These are phyloP conservation scores for Coregonus sp. DNA, from an alignment of 2,797 vertebrate species.

Conservation along the genomic window DNA sequence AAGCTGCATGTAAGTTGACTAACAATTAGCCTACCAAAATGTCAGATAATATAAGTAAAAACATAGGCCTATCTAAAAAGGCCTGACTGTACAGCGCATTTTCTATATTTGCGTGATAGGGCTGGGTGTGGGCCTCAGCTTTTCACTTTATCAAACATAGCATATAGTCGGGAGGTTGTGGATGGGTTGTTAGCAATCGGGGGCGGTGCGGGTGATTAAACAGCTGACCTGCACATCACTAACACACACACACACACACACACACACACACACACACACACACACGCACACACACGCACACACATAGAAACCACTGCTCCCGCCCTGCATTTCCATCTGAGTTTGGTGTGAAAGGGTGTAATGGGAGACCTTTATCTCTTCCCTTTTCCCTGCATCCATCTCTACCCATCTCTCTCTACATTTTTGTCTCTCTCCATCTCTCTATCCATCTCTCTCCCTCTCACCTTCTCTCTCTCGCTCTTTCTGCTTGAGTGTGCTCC, in stretches of 20 bases:
- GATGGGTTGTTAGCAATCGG: too few species aligned
- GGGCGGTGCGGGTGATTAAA: too few species aligned
- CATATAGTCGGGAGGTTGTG: too few species aligned
- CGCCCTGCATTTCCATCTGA: background rate
- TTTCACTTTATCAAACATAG: too few species aligned
- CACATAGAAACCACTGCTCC: background rate
- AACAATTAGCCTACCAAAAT: too few species aligned
- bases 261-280: background rate
- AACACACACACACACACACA: background rate
- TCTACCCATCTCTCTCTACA: background rate
- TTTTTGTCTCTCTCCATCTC: background rate
- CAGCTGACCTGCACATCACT: too few species aligned
- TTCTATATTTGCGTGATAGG: too few species aligned
- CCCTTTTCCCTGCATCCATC: background rate
- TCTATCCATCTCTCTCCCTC: background rate
- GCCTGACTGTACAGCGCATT: too few species aligned
- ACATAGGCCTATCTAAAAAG: too few species aligned
- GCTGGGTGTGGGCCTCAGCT: too few species aligned
- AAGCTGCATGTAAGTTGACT: too few species aligned
- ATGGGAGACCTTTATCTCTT: background rate
- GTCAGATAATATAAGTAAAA: too few species aligned
- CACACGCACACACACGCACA: slow-evolving; percentile 10
- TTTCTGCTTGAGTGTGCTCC: background rate
- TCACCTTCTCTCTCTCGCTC: background rate
- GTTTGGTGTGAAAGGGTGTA: background rate